phyloP scores from a whole-genome alignment of 2,888 invertebrate species.

The Philhelius pedissequus region DNA sequence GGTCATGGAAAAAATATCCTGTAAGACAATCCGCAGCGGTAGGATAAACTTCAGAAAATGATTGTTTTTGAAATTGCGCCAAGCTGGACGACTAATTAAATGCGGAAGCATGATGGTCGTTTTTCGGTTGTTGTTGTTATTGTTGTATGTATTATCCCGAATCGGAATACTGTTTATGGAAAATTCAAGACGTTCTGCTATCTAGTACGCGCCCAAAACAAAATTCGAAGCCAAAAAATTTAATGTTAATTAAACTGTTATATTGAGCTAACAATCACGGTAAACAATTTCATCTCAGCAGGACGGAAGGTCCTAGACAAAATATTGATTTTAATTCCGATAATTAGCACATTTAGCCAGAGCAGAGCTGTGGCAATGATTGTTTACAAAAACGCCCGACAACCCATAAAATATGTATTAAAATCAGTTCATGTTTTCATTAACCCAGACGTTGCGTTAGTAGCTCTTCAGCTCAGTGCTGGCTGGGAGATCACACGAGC shows the following conservation, averaged over 20 bases:
- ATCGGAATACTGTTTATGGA: not conserved
- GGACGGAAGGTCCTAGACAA: constrained; percentile 1
- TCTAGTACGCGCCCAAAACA: not conserved
- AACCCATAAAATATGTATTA: constrained; percentile 59
- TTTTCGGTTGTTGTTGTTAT: not conserved
- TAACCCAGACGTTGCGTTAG: constrained; percentile 27
- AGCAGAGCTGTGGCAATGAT: constrained; percentile 18
- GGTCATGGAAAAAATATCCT: not conserved
- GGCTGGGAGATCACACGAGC: not conserved
- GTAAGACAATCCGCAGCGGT: not conserved
- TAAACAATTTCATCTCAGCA: not conserved
- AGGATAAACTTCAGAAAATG: constrained; percentile 38
- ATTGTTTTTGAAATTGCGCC: constrained; percentile 59
- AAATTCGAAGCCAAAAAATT: constrained; percentile 31
- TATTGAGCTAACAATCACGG: not conserved
- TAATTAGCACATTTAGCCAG: constrained; percentile 39
- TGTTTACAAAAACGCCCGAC: constrained; percentile 58
- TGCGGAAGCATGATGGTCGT: constrained; percentile 26
- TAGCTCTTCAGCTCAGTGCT: too few species aligned
- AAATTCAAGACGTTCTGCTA: not conserved
- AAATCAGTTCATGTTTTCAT: constrained; percentile 56
- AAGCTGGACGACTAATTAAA: constrained; percentile 53
- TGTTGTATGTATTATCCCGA: not conserved
- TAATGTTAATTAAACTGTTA: constrained; percentile 51
- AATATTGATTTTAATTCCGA: constrained; percentile 50